Conservation (phyloP, 1,140 invertebrate genomes). For the Gerris buenoi region DNA sequence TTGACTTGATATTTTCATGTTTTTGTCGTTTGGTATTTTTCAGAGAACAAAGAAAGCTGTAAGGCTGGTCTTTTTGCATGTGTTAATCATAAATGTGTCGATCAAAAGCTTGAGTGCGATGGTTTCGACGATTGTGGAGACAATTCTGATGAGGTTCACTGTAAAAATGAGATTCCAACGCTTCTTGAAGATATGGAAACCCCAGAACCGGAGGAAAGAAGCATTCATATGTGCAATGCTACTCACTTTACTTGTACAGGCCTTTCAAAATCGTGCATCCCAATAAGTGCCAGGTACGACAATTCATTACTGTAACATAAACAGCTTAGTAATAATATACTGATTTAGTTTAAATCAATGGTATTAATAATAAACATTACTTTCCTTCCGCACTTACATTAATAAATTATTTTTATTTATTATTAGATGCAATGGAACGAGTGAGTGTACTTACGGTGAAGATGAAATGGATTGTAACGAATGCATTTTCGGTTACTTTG, state of each 20-base stretch:
- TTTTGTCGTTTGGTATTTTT: no score
- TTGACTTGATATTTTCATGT: no score
- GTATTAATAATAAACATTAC: no score
- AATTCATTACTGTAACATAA: no score
- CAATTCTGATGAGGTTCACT: slow-evolving; percentile 33
- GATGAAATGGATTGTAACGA: slow-evolving; percentile 36
- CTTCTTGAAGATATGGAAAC: neutral
- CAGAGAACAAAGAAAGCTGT: slow-evolving; percentile 39
- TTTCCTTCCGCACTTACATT: no score
- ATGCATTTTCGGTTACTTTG: slow-evolving; percentile 30
- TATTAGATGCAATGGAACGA: slow-evolving; percentile 37
- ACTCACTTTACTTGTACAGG: slow-evolving; percentile 4
- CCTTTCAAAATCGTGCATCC: neutral
- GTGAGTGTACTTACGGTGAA: slow-evolving; percentile 41
- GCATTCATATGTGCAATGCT: neutral
- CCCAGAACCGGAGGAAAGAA: neutral
- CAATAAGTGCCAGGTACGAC: neutral
- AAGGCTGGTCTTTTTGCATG: slow-evolving; percentile 24
- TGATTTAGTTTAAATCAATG: no score
- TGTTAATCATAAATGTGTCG: slow-evolving; percentile 36
- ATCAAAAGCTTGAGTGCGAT: slow-evolving; percentile 35
- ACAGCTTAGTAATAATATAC: no score
- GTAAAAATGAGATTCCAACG: slow-evolving; percentile 2
- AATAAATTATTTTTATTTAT: neutral
- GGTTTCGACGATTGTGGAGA: slow-evolving; percentile 40